A percentile compares a stretch with the other conserved stretches of the same genome.
These are phyloP conservation scores for Drosophila nigrodunni DNA, from an alignment of 1,140 invertebrate species.

Conservation along the genomic window DNA sequence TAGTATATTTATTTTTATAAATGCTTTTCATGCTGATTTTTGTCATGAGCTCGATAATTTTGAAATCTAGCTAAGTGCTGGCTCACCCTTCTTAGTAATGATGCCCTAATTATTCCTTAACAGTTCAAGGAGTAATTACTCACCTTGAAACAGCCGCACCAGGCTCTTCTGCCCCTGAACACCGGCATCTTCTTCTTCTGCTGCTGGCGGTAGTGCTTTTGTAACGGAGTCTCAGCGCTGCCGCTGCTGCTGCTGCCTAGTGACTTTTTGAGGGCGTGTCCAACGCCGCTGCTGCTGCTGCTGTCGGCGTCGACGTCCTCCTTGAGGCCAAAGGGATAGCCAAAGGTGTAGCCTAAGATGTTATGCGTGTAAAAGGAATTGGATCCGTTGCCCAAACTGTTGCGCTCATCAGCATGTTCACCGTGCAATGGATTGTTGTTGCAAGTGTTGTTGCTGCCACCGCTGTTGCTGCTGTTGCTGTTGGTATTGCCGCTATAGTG, in stretches of 20 bases:
- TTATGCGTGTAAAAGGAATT: conserved; percentile 80
- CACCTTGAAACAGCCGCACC: conserved; percentile 88
- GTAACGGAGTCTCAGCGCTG: conserved; percentile 74
- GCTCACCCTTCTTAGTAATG: no score
- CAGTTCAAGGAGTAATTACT: conserved; percentile 72
- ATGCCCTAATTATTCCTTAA: no score
- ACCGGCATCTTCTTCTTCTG: conserved; percentile 86
- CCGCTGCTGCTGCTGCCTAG: conserved; percentile 40
- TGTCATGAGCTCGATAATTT: no score
- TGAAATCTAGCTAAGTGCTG: no score
- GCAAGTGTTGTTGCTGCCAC: conserved; percentile 12
- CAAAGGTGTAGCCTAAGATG: conserved; percentile 83
- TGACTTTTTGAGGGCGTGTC: conserved; percentile 37
- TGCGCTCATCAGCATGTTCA: conserved; percentile 57
- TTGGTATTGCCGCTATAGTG: conserved; percentile 48
- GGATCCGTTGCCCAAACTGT: conserved; percentile 53
- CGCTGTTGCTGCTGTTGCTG: conserved; percentile 11
- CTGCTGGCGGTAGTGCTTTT: conserved; percentile 82
- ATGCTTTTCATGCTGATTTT: no score
- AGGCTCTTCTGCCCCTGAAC: conserved; percentile 86
- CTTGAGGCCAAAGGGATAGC: conserved; percentile 71
- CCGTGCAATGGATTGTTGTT: conserved; percentile 31
- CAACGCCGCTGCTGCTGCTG: conserved; percentile 25
- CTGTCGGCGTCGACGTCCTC: conserved; percentile 53
- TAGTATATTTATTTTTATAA: no score